Percentiles rank a stretch among this genome's conserved stretches.
These are phyloP conservation scores for Diuraphis noxia DNA, from an alignment of 1,140 invertebrate species.

Conservation along the genomic window DNA sequence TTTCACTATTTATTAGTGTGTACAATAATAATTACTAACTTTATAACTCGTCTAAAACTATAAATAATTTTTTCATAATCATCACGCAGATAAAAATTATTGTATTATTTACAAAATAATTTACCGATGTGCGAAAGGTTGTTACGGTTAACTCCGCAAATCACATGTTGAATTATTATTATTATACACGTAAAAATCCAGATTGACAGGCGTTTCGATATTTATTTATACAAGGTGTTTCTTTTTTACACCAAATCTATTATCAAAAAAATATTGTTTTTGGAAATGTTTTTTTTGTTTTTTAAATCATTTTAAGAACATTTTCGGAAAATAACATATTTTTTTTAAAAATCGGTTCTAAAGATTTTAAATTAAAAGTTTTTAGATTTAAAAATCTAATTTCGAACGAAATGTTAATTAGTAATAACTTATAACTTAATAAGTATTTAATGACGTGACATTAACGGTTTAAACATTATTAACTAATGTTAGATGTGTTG, in stretches of 20 bases:
- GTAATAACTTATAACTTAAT: too few species aligned
- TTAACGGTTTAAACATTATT: not conserved
- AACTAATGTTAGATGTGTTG: not conserved
- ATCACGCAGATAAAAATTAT: not conserved
- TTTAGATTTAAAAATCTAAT: not conserved
- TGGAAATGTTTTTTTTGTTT: not conserved
- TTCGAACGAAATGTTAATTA: not conserved
- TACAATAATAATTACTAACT: not conserved
- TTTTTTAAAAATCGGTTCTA: not conserved
- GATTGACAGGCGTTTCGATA: not conserved
- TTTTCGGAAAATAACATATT: not conserved
- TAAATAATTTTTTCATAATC: not conserved
- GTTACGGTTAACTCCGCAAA: not conserved
- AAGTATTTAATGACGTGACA: not conserved
- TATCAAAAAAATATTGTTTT: not conserved
- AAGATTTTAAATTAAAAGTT: not conserved
- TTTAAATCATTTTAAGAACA: not conserved
- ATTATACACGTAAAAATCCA: not conserved
- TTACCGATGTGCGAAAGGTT: not conserved
- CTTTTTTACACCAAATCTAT: not conserved
- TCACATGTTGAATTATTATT: not conserved
- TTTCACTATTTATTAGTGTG: not conserved
- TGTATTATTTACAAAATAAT: conserved; percentile 14
- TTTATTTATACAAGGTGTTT: not conserved
- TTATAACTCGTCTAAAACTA: not conserved